These are phyloP conservation scores for Idaea biselata DNA, from an alignment of 2,888 invertebrate genomes.

Conservation along the genomic window DNA sequence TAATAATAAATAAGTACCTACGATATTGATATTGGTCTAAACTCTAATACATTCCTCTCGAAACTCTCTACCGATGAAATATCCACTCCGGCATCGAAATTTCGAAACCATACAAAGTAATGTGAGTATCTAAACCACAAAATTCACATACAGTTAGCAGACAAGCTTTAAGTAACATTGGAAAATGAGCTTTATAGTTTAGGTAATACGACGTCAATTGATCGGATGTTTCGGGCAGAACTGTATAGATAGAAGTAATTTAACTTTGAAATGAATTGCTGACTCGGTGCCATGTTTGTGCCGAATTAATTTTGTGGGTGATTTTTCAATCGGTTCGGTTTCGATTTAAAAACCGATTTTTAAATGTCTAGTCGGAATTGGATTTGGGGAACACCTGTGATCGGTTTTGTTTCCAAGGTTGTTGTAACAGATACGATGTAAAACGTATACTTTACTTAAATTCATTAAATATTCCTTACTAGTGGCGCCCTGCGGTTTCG, in stretches of 20 bases:
- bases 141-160: neutral
- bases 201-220: neutral
- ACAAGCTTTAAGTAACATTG: neutral
- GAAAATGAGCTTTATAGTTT: neutral
- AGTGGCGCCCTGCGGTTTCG: neutral
- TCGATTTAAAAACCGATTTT: neutral
- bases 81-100: neutral
- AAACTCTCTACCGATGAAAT: neutral
- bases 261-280: slow-evolving; percentile 61
- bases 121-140: neutral
- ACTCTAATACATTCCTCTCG: neutral
- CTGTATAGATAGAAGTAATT: slow-evolving; percentile 50
- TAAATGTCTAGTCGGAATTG: neutral
- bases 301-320: slow-evolving; percentile 26
- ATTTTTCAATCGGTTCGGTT: neutral
- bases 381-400: neutral
- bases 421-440: no score
- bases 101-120: neutral
- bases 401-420: neutral
- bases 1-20: no score
- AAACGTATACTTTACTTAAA: neutral
- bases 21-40: no score
- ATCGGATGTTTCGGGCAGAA: neutral
- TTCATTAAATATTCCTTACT: neutral
- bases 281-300: slow-evolving; percentile 37